Percentiles rank a stretch among this genome's conserved stretches.
These are phyloP conservation scores for Sorex araneus DNA, from an alignment of 2,113 vertebrate species.

Conservation along the genomic window DNA sequence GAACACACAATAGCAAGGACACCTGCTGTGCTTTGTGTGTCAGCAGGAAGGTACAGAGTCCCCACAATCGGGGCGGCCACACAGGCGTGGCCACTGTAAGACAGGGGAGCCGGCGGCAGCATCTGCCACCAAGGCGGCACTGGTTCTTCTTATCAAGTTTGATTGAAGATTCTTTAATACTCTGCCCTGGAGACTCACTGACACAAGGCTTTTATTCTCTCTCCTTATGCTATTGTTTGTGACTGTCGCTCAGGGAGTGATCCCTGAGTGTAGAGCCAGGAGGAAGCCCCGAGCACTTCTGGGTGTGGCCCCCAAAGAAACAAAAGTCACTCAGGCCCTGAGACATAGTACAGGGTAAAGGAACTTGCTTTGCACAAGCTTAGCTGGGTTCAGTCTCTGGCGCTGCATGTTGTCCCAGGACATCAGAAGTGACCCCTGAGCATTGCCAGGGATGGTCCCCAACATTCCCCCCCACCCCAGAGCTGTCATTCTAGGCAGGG, in stretches of 20 bases:
- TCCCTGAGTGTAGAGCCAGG: too few species aligned
- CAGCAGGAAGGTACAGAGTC: background rate
- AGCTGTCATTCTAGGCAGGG: background rate
- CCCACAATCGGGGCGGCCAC: background rate
- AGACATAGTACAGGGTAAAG: too few species aligned
- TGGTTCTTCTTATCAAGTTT: background rate
- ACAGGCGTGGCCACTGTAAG: background rate
- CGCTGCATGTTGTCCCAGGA: too few species aligned
- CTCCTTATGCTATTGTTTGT: background rate
- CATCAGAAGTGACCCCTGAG: too few species aligned
- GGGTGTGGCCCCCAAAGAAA: background rate
- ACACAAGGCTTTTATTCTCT: background rate
- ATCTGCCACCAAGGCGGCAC: background rate
- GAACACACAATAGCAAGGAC: background rate
- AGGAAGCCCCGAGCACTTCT: too few species aligned
- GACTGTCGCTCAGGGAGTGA: background rate
- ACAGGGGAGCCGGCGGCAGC: background rate
- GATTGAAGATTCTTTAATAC: background rate
- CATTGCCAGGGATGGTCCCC: too few species aligned
- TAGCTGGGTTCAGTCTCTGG: too few species aligned
- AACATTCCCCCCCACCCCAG: too few species aligned
- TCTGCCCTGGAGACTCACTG: background rate
- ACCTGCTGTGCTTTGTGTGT: background rate
- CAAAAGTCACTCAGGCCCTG: background rate
- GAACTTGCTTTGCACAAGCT: too few species aligned